Base-by-base conservation (phyloP, 2,888 invertebrate genomes). In the Cheilosia grossa region DNA sequence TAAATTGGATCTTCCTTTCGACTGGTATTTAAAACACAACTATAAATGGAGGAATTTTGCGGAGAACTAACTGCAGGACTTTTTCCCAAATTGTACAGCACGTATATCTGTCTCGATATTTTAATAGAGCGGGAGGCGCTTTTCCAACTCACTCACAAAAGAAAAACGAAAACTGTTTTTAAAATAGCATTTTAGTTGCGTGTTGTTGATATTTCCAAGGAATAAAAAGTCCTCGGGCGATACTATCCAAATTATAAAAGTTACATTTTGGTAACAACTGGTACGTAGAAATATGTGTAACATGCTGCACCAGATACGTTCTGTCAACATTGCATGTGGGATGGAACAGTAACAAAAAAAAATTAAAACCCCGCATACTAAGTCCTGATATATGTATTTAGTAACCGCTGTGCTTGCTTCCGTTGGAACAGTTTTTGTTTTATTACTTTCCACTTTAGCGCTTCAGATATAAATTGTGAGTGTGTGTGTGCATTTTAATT, bases 401-500 rank as follows among this genome's bases (percentile, higher is more conserved):
- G 44, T 37, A 56, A 47, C 21, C 33, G 33, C n/a, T 15, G 42
- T 42, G 7, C 2, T 42, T n/a, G 5, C n/a, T 42, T 44, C 42
- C 54, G 17, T 10, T 4, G 56, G n/a, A 33, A 37, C 27, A 2
- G 44, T 15, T 17, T 63, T 47, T 42, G 42, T 47, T 53, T 49
- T 19, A 17, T 44, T 49, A 30, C 19, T 37, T 56, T 49, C 33
- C 49, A 24, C 54, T 66, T 49, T 10, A 66, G 19, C 49, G 58
- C 54, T 5, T 21, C 13, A 56, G 40, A 58, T 40, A 13, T 37
- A 37, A 58, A 30, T 53, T 70, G 67, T 56, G 33, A 47, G 15
- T 56, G 30, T 30, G 30, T 30, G 67, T 56, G 17, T 56, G 30
- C 42, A 33, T 69, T 81, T 82, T 61, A 82, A 78, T 82, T 56